phyloP scores from a whole-genome alignment of 2,888 invertebrate species.

The Andrena marginata region DNA sequence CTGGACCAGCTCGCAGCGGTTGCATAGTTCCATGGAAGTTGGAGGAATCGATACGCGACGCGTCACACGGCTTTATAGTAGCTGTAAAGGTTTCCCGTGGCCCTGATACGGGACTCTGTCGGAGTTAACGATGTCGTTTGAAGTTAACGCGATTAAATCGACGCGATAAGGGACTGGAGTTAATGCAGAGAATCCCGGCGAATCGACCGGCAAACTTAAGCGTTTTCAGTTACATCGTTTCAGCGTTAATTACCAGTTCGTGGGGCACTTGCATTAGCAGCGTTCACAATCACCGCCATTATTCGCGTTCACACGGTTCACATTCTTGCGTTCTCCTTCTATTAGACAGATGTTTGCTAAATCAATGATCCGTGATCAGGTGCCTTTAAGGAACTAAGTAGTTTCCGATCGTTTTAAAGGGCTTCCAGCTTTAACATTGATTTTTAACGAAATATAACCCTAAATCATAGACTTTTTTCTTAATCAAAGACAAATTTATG shows the following conservation, averaged over 20 bases:
- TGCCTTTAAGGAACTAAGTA: too few species aligned
- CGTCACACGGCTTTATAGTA: conserved; percentile 22
- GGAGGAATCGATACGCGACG: conserved; percentile 36
- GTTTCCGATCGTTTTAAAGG: too few species aligned
- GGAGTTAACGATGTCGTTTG: conserved; percentile 48
- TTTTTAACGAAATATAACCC: too few species aligned
- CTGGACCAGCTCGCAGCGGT: neutral
- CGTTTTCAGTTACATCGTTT: conserved; percentile 42
- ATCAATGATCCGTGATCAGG: too few species aligned
- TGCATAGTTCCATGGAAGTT: conserved; percentile 19
- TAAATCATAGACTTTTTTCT: too few species aligned
- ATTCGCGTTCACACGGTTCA: neutral
- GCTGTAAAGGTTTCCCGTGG: conserved; percentile 34
- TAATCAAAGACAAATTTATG: too few species aligned
- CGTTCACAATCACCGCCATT: conserved; percentile 20
- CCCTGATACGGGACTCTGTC: conserved; percentile 13
- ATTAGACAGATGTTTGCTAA: neutral
- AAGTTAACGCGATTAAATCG: conserved; percentile 57
- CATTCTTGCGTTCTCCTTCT: neutral
- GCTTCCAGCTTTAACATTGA: too few species aligned
- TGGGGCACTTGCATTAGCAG: conserved; percentile 1
- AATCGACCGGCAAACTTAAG: conserved; percentile 21
- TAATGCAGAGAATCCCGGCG: conserved; percentile 26
- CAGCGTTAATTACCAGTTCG: conserved; percentile 28
- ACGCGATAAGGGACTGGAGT: conserved; percentile 27